A percentile compares a stretch with the other conserved stretches of the same genome.
phyloP scores from a whole-genome alignment of 2,888 invertebrate genomes.

The Drosophila vallismaia region DNA sequence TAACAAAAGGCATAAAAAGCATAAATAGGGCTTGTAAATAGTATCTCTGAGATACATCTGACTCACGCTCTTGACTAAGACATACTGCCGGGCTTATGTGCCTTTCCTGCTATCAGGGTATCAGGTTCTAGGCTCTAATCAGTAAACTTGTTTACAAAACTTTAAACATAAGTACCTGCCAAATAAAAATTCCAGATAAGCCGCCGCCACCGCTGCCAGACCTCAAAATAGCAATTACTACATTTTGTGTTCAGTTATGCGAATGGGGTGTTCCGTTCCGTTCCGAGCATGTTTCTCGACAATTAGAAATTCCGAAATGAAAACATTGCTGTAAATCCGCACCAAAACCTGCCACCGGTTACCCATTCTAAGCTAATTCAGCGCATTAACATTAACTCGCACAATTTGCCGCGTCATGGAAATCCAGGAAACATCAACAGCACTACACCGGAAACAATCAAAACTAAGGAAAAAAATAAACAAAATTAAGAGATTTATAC shows the following conservation, averaged over 20 bases:
- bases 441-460: too few relatives aligned
- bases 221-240: constrained; percentile 70
- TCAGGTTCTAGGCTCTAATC: constrained; percentile 47
- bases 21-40: constrained; percentile 6
- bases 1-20: background rate
- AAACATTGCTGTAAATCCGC: constrained; percentile 28
- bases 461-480: background rate
- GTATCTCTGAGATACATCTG: constrained; percentile 7
- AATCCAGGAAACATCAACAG: constrained; percentile 39
- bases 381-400: constrained; percentile 73
- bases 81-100: constrained; percentile 28
- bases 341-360: constrained; percentile 23
- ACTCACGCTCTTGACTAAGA: constrained; percentile 26
- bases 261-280: background rate
- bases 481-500: too few relatives aligned
- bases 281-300: constrained; percentile 49
- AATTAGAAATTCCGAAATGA: constrained; percentile 56
- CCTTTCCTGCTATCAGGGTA: constrained; percentile 25
- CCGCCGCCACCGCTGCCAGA: background rate
- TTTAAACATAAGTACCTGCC: constrained; percentile 47
- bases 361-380: constrained; percentile 74
- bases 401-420: constrained; percentile 64
- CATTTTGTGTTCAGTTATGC: constrained; percentile 38
- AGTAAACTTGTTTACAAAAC: constrained; percentile 52
- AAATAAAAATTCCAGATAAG: constrained; percentile 27